Evolutionary conservation across 2,797 vertebrate species (phyloP).

Genomic region (Poecilia velifera): DNA sequence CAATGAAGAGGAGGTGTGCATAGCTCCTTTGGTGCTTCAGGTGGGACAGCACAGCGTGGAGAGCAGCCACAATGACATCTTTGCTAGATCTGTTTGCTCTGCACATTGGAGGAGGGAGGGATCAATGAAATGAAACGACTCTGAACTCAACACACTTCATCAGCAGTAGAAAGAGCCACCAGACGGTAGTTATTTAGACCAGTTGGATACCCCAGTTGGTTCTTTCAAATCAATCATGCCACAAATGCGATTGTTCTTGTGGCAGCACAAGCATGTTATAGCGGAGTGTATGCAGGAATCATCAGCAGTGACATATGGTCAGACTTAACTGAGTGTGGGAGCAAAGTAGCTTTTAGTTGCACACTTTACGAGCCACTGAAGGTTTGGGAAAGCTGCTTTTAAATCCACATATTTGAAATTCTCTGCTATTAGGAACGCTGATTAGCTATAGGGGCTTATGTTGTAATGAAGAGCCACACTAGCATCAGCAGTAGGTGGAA

Average conservation of each 20-base stretch:
- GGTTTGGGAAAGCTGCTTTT: neutral
- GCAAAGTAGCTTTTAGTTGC: neutral
- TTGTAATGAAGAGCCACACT: neutral
- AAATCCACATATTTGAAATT: neutral
- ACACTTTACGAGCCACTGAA: neutral
- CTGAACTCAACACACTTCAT: neutral
- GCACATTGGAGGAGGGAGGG: neutral
- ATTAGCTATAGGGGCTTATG: neutral
- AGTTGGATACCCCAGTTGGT: neutral
- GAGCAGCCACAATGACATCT: neutral
- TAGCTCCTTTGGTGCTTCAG: neutral
- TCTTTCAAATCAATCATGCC: neutral
- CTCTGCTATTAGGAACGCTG: neutral
- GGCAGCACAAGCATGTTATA: neutral
- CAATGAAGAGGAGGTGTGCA: neutral
- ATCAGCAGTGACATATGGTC: neutral
- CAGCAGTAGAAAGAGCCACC: neutral
- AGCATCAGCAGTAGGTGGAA: neutral
- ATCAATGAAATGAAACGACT: neutral
- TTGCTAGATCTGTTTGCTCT: neutral
- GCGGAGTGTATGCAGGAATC: neutral
- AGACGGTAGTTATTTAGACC: neutral
- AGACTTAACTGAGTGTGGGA: neutral
- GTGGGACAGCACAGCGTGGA: neutral
- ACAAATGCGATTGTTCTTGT: neutral